Conservation (phyloP, 2,113 vertebrate species). For the Pygoscelis adeliae region DNA sequence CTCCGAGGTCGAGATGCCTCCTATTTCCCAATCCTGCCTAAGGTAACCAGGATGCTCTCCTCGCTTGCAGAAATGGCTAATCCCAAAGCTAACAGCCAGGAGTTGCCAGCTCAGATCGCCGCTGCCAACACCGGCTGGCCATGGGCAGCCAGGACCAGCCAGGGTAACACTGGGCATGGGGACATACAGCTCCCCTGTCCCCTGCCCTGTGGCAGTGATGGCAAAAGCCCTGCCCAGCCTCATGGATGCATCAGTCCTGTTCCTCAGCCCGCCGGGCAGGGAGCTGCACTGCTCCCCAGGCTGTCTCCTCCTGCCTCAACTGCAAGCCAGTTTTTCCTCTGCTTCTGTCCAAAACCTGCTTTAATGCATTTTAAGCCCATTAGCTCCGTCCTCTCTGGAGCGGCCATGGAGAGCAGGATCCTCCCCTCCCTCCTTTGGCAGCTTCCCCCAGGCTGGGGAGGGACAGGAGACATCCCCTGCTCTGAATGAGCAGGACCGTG, state of each 20-base stretch:
- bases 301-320: background rate
- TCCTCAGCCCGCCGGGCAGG: background rate
- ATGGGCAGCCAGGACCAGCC: background rate
- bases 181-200: background rate
- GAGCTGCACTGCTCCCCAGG: background rate
- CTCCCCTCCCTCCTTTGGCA: background rate
- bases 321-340: background rate
- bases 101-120: rapidly evolving
- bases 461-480: background rate
- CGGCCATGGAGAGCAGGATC: background rate
- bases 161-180: background rate
- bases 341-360: background rate
- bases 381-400: background rate
- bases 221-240: background rate
- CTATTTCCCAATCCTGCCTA: background rate
- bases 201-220: rapidly evolving
- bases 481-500: background rate
- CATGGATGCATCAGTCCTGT: background rate
- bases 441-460: background rate
- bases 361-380: slow-evolving; percentile 32
- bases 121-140: rapidly evolving
- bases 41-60: background rate
- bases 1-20: background rate
- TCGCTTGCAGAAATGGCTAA: background rate
- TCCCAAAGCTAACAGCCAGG: background rate